Evolutionary conservation across 2,888 invertebrate species (phyloP).

Genomic region (Copidosoma aretas): DNA sequence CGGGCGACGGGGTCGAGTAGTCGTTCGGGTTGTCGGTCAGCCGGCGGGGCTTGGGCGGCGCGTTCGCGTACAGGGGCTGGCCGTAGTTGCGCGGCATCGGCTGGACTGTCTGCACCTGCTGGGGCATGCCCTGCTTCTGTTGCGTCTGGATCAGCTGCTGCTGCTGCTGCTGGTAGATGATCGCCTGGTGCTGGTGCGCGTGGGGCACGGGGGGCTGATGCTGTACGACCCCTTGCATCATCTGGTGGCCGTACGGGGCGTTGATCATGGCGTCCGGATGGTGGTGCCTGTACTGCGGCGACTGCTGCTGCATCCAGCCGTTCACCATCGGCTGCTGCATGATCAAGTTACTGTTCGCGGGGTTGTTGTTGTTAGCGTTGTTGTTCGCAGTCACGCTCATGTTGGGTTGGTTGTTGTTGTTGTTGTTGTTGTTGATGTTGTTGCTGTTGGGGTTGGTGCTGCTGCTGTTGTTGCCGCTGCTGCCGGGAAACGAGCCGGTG

Average conservation of each 20-base stretch:
- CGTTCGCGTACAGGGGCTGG: slow-evolving; percentile 86
- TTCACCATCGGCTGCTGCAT: slow-evolving; percentile 49
- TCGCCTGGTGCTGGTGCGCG: slow-evolving; percentile 39
- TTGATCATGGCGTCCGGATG: slow-evolving; percentile 41
- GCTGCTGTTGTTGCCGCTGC: slow-evolving; percentile 46
- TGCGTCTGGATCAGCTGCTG: slow-evolving; percentile 46
- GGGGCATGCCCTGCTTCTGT: slow-evolving; percentile 43
- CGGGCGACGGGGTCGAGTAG: slow-evolving; percentile 74
- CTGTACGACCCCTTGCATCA: slow-evolving; percentile 36
- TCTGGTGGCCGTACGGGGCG: slow-evolving; percentile 25
- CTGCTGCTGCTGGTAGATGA: slow-evolving; percentile 37
- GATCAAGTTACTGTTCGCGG: slow-evolving; percentile 43
- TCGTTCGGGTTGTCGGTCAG: slow-evolving; percentile 72
- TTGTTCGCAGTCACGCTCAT: too few species aligned
- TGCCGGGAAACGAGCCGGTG: slow-evolving; percentile 56
- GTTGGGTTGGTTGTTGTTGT: slow-evolving; percentile 48
- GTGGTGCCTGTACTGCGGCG: slow-evolving; percentile 49
- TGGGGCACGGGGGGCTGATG: slow-evolving; percentile 44
- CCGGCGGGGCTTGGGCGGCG: slow-evolving; percentile 86
- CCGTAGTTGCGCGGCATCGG: slow-evolving; percentile 62
- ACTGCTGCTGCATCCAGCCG: slow-evolving; percentile 54
- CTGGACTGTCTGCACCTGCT: slow-evolving; percentile 46
- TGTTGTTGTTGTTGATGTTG: slow-evolving; percentile 49
- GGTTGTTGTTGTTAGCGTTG: slow-evolving; percentile 43
- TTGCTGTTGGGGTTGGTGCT: slow-evolving; percentile 45